These are phyloP conservation scores for Spodoptera littoralis DNA, from an alignment of 2,888 invertebrate genomes.

Conservation along the genomic window DNA sequence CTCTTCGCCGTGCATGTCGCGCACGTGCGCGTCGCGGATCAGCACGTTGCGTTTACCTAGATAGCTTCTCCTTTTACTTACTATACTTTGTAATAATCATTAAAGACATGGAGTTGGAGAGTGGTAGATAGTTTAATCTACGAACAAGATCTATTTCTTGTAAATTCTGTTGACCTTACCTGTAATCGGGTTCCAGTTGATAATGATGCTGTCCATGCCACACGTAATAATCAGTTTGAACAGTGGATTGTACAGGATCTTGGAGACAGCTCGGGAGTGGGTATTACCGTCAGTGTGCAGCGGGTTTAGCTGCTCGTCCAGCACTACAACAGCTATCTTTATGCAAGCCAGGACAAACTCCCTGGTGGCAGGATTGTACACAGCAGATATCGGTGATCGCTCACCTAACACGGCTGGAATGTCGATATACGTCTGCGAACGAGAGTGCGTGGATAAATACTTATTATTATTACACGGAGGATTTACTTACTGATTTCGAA, in stretches of 20 bases:
- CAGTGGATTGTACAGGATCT: slow-evolving; percentile 92
- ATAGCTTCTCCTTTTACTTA: no score
- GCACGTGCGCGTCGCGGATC: slow-evolving; percentile 92
- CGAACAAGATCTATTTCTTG: no score
- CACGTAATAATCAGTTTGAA: slow-evolving; percentile 93
- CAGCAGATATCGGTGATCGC: slow-evolving; percentile 88
- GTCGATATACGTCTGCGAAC: slow-evolving; percentile 90
- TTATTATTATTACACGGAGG: no score
- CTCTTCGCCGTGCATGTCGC: slow-evolving; percentile 90
- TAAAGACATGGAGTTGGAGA: no score
- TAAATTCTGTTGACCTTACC: slow-evolving; percentile 70
- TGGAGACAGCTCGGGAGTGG: slow-evolving; percentile 91
- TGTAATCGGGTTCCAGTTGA: slow-evolving; percentile 94
- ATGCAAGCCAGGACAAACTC: slow-evolving; percentile 91
- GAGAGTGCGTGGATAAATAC: no score
- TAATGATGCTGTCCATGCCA: slow-evolving; percentile 94
- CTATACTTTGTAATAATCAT: no score
- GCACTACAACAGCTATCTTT: slow-evolving; percentile 90
- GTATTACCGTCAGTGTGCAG: slow-evolving; percentile 93
- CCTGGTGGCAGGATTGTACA: slow-evolving; percentile 91
- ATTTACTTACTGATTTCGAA: no score
- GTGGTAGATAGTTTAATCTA: no score
- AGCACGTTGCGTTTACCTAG: slow-evolving; percentile 91
- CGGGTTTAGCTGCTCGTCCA: slow-evolving; percentile 91
- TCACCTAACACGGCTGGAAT: slow-evolving; percentile 90